Evolutionary conservation across 2,797 vertebrate species (phyloP), one percentile per base, ranked within the genome.

Genomic region (Florisuga fusca): DNA sequence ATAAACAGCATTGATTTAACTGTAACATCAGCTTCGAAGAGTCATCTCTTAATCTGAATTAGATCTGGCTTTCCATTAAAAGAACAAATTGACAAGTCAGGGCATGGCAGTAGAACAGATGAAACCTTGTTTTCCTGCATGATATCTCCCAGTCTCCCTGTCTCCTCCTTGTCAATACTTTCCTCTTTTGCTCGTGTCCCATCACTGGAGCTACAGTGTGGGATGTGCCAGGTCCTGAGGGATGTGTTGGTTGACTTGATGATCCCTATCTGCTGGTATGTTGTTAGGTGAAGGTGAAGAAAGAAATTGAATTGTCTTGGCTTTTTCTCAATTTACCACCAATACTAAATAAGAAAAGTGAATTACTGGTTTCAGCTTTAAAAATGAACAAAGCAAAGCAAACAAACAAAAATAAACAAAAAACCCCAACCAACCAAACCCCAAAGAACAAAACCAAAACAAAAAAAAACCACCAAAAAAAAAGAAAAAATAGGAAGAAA

Each of bases 161-260:
- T 43, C 21, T 59, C 20, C 46, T 74, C 25, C 53, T 55, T 23
- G 10, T 27, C 63, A 43, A 2, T 34, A 6, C 38, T 75, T 21
- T 34, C 5, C 45, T 63, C 18, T 38, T 45, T 7, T 55, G 38
- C 38, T 77, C 4, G 0, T 55, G 41, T 80, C 19, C 53, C 15
- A 1, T 6, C 13, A 22, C 15, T 10, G 41, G 29, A 63, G 27
- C 38, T 0, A 0, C 1, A 2, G 8, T 2, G 12, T 34, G 26
- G 46, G 46, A 25, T 31, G 58, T 16, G 18, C 23, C 36, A 27
- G 2, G 5, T 34, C 68, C 46, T 36, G 51, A n/a, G 13, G 7
- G 6, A 1, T 3, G 3, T 27, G 4, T n/a, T 34, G 7, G 3
- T 17, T 71, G 68, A 7, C 17, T 20, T 7, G n/a, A 34, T 63